Evolutionary conservation across 2,888 invertebrate genomes (phyloP).

Genomic region (Girardia tigrina): DNA sequence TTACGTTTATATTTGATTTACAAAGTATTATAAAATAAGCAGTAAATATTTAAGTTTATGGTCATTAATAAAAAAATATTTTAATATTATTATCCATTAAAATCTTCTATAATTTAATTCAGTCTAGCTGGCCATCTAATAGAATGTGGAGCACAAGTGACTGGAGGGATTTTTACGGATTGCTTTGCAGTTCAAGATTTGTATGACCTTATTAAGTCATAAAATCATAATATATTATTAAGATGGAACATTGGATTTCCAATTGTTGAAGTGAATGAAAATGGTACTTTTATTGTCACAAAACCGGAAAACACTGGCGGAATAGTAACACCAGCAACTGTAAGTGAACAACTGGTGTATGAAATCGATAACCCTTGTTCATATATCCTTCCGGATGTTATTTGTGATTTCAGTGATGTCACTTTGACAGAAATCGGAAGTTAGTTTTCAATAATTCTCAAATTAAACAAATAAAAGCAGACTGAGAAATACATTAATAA

Average conservation of each 20-base stretch:
- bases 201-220: slow-evolving; percentile 44
- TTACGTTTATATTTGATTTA: too few species aligned
- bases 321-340: slow-evolving; percentile 49
- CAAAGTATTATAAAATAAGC: too few species aligned
- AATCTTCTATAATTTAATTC: slow-evolving; percentile 37
- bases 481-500: neutral
- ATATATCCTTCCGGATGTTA: slow-evolving; percentile 53
- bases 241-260: slow-evolving; percentile 53
- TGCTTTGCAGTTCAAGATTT: slow-evolving; percentile 51
- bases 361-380: slow-evolving; percentile 52
- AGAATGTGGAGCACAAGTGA: slow-evolving; percentile 54
- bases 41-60: too few species aligned
- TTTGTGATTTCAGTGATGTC: slow-evolving; percentile 52
- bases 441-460: too few species aligned
- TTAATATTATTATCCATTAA: too few species aligned
- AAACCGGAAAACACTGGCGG: slow-evolving; percentile 53
- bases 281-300: slow-evolving; percentile 50
- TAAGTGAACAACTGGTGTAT: slow-evolving; percentile 52
- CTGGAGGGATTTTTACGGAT: slow-evolving; percentile 53
- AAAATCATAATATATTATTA: too few species aligned
- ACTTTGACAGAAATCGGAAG: slow-evolving; percentile 20
- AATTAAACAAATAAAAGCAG: neutral
- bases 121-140: slow-evolving; percentile 53
- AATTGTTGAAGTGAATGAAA: slow-evolving; percentile 49
- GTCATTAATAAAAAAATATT: too few species aligned